phyloP scores from a whole-genome alignment of 2,797 vertebrate species.

The Crypturellus tataupa region DNA sequence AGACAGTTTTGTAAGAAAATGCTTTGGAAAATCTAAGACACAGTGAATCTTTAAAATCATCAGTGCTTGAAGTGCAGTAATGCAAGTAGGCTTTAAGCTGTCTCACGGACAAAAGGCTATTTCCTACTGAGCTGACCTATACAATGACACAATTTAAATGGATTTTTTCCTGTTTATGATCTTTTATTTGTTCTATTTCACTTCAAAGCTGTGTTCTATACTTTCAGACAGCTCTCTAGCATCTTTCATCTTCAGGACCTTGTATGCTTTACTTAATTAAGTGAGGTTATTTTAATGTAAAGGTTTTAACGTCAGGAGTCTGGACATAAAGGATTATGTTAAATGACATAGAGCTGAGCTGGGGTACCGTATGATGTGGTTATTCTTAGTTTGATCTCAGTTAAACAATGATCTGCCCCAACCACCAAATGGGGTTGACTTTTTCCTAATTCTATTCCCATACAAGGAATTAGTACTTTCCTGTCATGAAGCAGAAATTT shows the following conservation, averaged over 20 bases:
- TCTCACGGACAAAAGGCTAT: constrained; percentile 17
- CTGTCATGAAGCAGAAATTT: not conserved
- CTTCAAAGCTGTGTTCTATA: constrained; percentile 46
- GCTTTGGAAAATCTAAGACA: constrained; percentile 15
- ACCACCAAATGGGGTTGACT: not conserved
- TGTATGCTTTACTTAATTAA: constrained; percentile 57
- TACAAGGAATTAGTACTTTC: not conserved
- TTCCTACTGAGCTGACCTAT: constrained; percentile 57
- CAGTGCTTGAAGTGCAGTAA: constrained; percentile 31
- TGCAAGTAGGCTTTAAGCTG: constrained; percentile 38
- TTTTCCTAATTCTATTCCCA: not conserved
- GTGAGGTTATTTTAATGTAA: not conserved
- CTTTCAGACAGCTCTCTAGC: constrained; percentile 42
- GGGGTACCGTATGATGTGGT: not conserved
- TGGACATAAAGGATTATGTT: constrained; percentile 5
- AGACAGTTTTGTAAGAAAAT: constrained; percentile 13
- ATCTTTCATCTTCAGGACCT: constrained; percentile 53
- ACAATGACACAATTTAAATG: constrained; percentile 43
- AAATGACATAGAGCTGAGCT: constrained; percentile 4
- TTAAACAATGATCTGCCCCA: not conserved
- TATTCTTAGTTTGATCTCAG: not conserved
- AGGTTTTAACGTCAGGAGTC: constrained; percentile 17
- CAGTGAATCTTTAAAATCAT: constrained; percentile 31
- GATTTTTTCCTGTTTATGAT: constrained; percentile 49
- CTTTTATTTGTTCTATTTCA: constrained; percentile 53